Conservation (phyloP, 2,113 vertebrate species). For the Mirounga angustirostris region DNA sequence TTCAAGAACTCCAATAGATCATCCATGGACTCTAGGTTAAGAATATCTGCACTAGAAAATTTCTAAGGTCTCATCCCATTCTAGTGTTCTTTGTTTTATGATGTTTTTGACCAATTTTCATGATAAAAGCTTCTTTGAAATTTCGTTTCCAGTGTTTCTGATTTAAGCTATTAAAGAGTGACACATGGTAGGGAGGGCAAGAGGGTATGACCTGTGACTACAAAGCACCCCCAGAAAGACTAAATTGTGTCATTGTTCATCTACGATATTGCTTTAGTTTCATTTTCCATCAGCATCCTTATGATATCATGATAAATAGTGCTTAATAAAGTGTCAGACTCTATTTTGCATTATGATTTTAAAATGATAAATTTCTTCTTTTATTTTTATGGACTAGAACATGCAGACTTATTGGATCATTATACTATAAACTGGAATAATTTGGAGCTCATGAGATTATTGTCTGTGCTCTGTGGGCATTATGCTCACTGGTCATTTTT, state of each 20-base stretch:
- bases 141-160: not conserved
- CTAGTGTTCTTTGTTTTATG: not conserved
- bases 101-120: not conserved
- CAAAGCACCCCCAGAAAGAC: slow-evolving; percentile 27
- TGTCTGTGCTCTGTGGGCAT: slow-evolving; percentile 53
- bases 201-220: slow-evolving; percentile 35
- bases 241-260: slow-evolving; percentile 53
- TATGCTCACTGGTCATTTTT: slow-evolving; percentile 69
- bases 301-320: slow-evolving; percentile 73
- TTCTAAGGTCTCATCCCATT: not conserved
- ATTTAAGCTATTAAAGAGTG: slow-evolving; percentile 36
- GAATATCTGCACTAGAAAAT: not conserved
- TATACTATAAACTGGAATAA: slow-evolving; percentile 78
- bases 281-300: slow-evolving; percentile 70
- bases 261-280: slow-evolving; percentile 64
- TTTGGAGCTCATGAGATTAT: slow-evolving; percentile 80
- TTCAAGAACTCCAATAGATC: not conserved
- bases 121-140: not conserved
- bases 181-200: not conserved
- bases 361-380: slow-evolving; percentile 76
- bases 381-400: slow-evolving; percentile 78
- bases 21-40: not conserved
- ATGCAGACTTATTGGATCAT: slow-evolving; percentile 80
- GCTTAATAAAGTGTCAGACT: slow-evolving; percentile 80
- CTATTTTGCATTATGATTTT: slow-evolving; percentile 80